phyloP scores from a whole-genome alignment of 2,797 vertebrate species.

The Mus spretus region DNA sequence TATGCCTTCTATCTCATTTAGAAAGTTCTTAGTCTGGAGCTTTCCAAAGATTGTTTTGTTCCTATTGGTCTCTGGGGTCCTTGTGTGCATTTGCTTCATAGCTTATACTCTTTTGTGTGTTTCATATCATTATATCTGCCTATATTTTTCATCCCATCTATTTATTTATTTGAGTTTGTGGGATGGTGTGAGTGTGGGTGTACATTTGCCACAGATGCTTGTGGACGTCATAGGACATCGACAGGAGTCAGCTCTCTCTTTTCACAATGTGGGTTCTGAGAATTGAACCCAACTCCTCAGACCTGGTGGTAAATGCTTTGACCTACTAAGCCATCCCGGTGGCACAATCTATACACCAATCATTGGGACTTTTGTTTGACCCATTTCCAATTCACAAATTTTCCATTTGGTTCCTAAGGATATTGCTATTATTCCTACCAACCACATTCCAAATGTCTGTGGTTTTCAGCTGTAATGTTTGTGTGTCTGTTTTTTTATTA shows the following conservation, averaged over 20 bases:
- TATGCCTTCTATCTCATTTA: not conserved
- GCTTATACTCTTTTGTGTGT: not conserved
- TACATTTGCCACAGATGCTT: no score
- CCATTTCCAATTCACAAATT: not conserved
- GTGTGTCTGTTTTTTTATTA: not conserved
- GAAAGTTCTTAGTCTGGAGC: conserved; percentile 1
- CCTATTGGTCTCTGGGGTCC: not conserved
- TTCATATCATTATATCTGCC: not conserved
- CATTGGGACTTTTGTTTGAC: not conserved
- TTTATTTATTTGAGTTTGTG: not conserved
- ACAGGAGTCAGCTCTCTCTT: not conserved
- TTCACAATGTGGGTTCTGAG: not conserved
- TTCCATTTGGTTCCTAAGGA: not conserved
- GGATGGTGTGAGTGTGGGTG: not conserved
- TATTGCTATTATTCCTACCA: not conserved
- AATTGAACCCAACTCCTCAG: not conserved
- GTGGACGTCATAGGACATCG: not conserved
- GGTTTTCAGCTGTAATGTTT: not conserved
- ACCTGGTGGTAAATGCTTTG: not conserved
- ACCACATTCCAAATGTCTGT: not conserved
- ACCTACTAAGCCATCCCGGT: not conserved
- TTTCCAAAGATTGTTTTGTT: not conserved
- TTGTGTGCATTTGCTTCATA: not conserved
- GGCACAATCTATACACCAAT: not conserved
- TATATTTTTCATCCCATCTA: not conserved